Evolutionary conservation across 1,140 invertebrate species (phyloP).

Genomic region (Drosophila nannoptera): DNA sequence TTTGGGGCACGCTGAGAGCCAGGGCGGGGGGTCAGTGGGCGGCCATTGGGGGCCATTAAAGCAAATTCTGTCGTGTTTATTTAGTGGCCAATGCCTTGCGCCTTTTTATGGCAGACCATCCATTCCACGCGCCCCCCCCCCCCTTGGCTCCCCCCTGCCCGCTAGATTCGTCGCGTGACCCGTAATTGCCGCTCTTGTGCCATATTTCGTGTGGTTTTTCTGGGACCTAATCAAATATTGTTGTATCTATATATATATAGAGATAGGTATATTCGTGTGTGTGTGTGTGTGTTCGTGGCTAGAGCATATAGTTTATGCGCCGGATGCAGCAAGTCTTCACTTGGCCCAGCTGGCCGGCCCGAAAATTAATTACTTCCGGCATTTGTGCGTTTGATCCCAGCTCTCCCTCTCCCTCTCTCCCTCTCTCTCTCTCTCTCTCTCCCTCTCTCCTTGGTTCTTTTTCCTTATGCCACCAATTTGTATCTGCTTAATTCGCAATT

Average conservation of each 20-base stretch:
- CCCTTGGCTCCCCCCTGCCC: neutral
- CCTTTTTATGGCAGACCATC: constrained; percentile 48
- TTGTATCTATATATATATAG: constrained; percentile 27
- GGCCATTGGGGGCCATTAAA: constrained; percentile 52
- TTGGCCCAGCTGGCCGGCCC: constrained; percentile 23
- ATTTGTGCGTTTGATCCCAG: constrained; percentile 55
- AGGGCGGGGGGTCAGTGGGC: constrained; percentile 1
- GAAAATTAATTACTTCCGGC: constrained; percentile 73
- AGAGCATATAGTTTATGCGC: constrained; percentile 3
- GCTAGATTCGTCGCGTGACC: constrained; percentile 53
- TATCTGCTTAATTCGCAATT: constrained; percentile 68
- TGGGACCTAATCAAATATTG: constrained; percentile 69
- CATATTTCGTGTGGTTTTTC: constrained; percentile 54
- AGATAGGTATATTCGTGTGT: constrained; percentile 3
- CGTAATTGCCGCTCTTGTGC: constrained; percentile 64
- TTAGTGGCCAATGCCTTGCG: constrained; percentile 60
- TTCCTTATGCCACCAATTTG: constrained; percentile 49
- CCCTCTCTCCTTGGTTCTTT: neutral
- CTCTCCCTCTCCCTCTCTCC: neutral
- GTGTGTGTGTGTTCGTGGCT: no score
- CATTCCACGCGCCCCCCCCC: no score
- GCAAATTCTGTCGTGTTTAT: constrained; percentile 60
- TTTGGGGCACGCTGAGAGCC: constrained; percentile 49
- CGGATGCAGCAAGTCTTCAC: constrained; percentile 59
- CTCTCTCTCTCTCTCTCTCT: neutral